Evolutionary conservation across 2,113 vertebrate species (phyloP).

Genomic region (Pyrgilauda ruficollis): DNA sequence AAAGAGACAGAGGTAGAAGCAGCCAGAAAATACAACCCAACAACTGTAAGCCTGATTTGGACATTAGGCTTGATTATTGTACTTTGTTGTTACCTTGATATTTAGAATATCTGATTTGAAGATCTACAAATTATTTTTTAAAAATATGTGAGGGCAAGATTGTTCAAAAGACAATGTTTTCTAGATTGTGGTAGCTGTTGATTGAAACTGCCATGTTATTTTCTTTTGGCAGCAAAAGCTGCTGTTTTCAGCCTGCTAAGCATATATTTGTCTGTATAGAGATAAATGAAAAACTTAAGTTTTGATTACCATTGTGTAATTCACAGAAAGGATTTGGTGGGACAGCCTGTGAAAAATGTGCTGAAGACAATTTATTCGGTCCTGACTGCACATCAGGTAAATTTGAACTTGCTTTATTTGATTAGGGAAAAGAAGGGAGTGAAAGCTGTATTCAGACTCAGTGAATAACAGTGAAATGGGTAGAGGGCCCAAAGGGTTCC

Average conservation of each 20-base stretch:
- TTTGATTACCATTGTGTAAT: neutral
- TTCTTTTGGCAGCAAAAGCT: neutral
- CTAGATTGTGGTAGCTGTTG: neutral
- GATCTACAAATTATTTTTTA: neutral
- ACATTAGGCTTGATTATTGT: neutral
- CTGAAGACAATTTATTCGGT: conserved; percentile 78
- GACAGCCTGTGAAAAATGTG: conserved; percentile 89
- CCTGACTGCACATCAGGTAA: conserved; percentile 81
- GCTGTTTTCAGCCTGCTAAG: neutral
- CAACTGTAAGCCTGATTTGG: neutral
- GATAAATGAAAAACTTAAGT: neutral
- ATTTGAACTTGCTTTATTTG: neutral
- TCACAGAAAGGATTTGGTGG: conserved; percentile 83
- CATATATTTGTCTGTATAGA: neutral
- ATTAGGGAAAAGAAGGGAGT: neutral
- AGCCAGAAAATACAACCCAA: neutral
- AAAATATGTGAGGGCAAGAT: fast-evolving
- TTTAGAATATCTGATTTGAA: neutral
- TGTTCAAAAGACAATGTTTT: neutral
- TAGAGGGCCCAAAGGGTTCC: neutral
- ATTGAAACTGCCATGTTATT: neutral
- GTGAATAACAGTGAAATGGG: neutral
- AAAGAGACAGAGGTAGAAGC: neutral
- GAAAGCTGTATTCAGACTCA: neutral
- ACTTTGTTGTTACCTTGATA: neutral